Percentiles rank a stretch among this genome's conserved stretches.
These are phyloP conservation scores for Protomyctophum bolini DNA, from an alignment of 2,113 vertebrate genomes.

Conservation along the genomic window DNA sequence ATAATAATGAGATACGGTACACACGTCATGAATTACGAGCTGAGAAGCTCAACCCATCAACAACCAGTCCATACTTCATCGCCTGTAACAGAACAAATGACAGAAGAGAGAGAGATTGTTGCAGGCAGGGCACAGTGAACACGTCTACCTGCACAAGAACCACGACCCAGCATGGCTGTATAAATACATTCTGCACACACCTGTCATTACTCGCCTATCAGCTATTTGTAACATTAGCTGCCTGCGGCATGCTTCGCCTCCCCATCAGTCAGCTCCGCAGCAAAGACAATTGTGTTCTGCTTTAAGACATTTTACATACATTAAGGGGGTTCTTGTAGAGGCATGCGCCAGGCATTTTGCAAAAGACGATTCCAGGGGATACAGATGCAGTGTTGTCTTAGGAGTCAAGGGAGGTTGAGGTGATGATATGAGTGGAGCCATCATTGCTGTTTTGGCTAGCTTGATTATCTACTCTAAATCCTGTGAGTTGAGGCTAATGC, in stretches of 20 bases:
- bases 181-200: constrained; percentile 54
- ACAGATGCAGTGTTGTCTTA: constrained; percentile 32
- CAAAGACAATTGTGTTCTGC: constrained; percentile 28
- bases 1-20: background rate
- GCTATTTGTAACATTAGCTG: constrained; percentile 61
- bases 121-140: constrained; percentile 24
- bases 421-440: constrained; percentile 4
- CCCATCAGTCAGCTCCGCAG: constrained; percentile 55
- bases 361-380: constrained; percentile 16
- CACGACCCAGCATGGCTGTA: constrained; percentile 42
- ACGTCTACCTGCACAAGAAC: constrained; percentile 50
- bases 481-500: background rate
- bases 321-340: constrained; percentile 58
- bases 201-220: constrained; percentile 75
- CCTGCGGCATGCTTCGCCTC: constrained; percentile 54
- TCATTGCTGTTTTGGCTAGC: background rate
- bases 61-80: constrained; percentile 7
- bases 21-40: constrained; percentile 39
- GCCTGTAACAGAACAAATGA: constrained; percentile 6
- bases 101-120: constrained; percentile 30
- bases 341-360: constrained; percentile 52
- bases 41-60: constrained; percentile 41
- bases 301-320: constrained; percentile 47
- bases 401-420: constrained; percentile 57
- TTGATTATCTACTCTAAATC: background rate